phyloP scores from a whole-genome alignment of 2,888 invertebrate genomes.

The Athalia cordata region DNA sequence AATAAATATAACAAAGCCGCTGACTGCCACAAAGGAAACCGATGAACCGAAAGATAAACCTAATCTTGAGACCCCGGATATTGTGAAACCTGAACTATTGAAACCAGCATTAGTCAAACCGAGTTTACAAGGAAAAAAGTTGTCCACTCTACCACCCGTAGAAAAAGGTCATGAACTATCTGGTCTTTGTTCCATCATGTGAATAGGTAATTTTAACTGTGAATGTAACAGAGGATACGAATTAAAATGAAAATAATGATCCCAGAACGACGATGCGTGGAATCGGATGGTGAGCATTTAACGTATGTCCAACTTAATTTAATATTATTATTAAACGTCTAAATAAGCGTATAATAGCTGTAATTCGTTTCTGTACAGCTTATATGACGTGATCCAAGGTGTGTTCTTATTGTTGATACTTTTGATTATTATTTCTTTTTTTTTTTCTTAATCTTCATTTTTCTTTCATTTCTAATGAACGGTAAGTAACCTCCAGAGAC shows the following conservation, averaged over 20 bases:
- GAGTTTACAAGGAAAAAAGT: slow-evolving; percentile 78
- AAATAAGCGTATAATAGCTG: slow-evolving; percentile 50
- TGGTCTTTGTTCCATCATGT: slow-evolving; percentile 92
- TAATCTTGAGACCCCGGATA: slow-evolving; percentile 71
- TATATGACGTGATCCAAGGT: slow-evolving; percentile 57
- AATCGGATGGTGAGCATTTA: no score
- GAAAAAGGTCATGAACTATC: slow-evolving; percentile 87
- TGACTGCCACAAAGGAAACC: slow-evolving; percentile 69
- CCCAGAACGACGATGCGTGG: background rate
- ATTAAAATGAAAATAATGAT: slow-evolving; percentile 19
- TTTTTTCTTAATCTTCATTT: background rate
- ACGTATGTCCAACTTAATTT: background rate
- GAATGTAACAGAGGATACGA: slow-evolving; percentile 37
- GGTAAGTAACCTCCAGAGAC: slow-evolving; percentile 16
- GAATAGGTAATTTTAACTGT: slow-evolving; percentile 64
- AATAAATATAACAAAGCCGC: slow-evolving; percentile 87
- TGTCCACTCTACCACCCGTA: slow-evolving; percentile 84
- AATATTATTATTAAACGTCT: slow-evolving; percentile 25
- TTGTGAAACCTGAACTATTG: slow-evolving; percentile 65
- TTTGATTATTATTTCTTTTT: background rate
- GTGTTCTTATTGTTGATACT: background rate
- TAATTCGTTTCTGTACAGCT: slow-evolving; percentile 58
- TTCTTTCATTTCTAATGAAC: background rate
- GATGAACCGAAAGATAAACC: slow-evolving; percentile 64
- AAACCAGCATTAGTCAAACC: slow-evolving; percentile 78